Evolutionary conservation across 1,140 invertebrate genomes (phyloP).

Genomic region (Drosophila sucinea): DNA sequence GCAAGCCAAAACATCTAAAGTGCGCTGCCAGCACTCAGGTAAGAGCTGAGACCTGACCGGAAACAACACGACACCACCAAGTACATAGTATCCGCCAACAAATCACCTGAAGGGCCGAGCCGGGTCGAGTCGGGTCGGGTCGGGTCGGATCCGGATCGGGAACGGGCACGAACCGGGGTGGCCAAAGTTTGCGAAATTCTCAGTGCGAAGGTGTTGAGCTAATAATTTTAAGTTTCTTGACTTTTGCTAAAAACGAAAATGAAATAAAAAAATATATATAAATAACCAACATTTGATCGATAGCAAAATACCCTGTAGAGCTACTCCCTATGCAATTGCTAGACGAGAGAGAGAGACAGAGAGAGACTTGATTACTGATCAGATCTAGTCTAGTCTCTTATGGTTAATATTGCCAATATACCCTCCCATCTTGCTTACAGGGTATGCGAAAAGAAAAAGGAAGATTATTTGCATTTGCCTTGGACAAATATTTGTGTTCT

Average conservation of each 20-base stretch:
- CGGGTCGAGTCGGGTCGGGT: too few relatives aligned
- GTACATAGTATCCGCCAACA: conserved; percentile 20
- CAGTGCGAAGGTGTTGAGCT: conserved; percentile 17
- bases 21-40: neutral
- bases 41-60: conserved; percentile 18
- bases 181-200: conserved; percentile 14
- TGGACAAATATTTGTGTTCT: conserved; percentile 18
- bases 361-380: too few relatives aligned
- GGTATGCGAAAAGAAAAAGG: neutral
- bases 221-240: conserved; percentile 23
- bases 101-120: conserved; percentile 19
- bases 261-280: neutral
- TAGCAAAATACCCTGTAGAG: too few relatives aligned
- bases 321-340: too few relatives aligned
- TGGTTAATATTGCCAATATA: neutral
- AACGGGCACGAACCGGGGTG: neutral
- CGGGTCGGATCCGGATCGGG: too few relatives aligned
- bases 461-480: conserved; percentile 14
- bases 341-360: too few relatives aligned
- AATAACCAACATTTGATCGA: neutral
- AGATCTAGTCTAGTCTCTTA: too few relatives aligned
- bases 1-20: conserved; percentile 20
- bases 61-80: conserved; percentile 24
- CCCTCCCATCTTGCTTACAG: neutral
- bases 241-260: conserved; percentile 6